Evolutionary conservation across 2,888 invertebrate species (phyloP).

Genomic region (Oscheius sp.): DNA sequence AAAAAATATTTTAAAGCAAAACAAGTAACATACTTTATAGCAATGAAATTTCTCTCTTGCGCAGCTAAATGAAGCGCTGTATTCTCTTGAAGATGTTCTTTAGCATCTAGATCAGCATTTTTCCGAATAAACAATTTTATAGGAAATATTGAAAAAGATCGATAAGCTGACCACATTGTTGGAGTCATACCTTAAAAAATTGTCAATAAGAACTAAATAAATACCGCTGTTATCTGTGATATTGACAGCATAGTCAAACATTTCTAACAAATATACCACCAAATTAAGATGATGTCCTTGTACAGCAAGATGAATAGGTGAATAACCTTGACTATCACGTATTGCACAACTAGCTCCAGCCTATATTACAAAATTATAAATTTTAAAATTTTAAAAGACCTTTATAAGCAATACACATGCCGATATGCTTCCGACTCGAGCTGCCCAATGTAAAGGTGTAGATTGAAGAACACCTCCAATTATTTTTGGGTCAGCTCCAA

Average conservation of each 20-base stretch:
- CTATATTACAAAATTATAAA: slow-evolving; percentile 27
- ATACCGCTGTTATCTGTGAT: slow-evolving; percentile 56
- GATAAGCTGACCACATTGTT: slow-evolving; percentile 93
- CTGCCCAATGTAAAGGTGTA: slow-evolving; percentile 97
- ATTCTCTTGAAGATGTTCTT: slow-evolving; percentile 81
- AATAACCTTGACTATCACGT: slow-evolving; percentile 84
- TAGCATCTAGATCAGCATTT: slow-evolving; percentile 86
- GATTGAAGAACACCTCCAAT: slow-evolving; percentile 94
- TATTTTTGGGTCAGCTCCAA: slow-evolving; percentile 88
- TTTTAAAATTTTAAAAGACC: slow-evolving; percentile 74
- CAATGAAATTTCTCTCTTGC: slow-evolving; percentile 86
- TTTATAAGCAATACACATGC: slow-evolving; percentile 82
- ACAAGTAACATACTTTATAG: slow-evolving; percentile 74
- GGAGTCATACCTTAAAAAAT: slow-evolving; percentile 89
- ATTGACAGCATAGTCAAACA: slow-evolving; percentile 87
- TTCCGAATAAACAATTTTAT: slow-evolving; percentile 88
- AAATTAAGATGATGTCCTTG: slow-evolving; percentile 86
- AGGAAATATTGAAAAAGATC: slow-evolving; percentile 79
- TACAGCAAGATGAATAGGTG: slow-evolving; percentile 56
- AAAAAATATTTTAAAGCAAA: not conserved
- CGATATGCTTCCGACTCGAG: slow-evolving; percentile 84
- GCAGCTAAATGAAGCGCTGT: slow-evolving; percentile 97
- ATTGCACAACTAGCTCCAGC: slow-evolving; percentile 71
- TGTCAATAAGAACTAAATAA: not conserved
- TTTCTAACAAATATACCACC: slow-evolving; percentile 93